Evolutionary conservation across 1,140 invertebrate genomes (phyloP), one percentile per base, ranked within the genome.

Genomic region (Drosophila persimilis): DNA sequence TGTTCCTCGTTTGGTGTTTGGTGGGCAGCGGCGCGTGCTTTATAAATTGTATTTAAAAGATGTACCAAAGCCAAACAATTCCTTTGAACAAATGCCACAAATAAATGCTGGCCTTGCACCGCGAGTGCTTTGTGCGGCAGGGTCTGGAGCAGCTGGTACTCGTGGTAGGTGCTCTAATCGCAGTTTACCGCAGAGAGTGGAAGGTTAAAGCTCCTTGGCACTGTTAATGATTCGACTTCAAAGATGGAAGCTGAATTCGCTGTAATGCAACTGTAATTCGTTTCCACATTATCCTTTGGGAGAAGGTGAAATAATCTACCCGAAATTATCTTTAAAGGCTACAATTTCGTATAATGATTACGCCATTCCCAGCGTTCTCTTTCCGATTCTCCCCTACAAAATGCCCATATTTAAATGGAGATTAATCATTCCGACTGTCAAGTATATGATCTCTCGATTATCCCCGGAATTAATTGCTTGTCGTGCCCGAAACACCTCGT

Each of bases 21-120:
- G 46, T 52, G 57, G 54, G 55, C 79, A 76, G 17, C 73, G 59
- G 54, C 60, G 65, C 75, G 63, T 86, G 78, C 83, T 78, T 88
- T 86, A 73, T 86, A 88, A 88, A 83, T 88, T 88, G 83, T 86
- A 88, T 86, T 88, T 81, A 78, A 88, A 81, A 81, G 70, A 86
- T 78, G 64, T 72, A 58, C 71, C 71, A 74, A 74, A 74, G 71
- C 69, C 60, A 65, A 74, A 65, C 61, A 86, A 81, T 67, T 57
- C 62, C 83, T 86, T 86, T 86, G 81, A 81, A 57, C 64, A 73
- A 86, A 76, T 58, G 72, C 73, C 72, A 67, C 73, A 75, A 80
- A 86, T 84, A 80, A 84, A 80, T 85, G 76, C 80, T 85, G 77
- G 51, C 63, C 66, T 57, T 70, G 59, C 63, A 43, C 44, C 26